phyloP scores from a whole-genome alignment of 1,140 invertebrate species.

The Arctopsyche grandis region DNA sequence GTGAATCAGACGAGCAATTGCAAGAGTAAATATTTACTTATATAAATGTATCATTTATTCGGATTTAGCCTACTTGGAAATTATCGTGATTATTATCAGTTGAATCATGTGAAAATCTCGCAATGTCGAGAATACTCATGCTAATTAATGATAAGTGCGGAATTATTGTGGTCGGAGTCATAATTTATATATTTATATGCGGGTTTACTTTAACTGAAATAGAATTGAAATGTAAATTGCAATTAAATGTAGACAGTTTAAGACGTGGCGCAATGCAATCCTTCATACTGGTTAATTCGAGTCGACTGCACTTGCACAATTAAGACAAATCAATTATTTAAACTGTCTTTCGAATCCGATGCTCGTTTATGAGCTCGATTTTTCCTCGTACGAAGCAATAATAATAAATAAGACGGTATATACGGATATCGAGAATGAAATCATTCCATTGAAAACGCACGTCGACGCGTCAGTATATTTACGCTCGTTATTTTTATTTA shows the following conservation, averaged over 20 bases:
- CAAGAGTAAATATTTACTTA: too few species aligned
- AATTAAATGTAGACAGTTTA: not conserved
- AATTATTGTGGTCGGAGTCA: too few species aligned
- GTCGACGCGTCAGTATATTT: not conserved
- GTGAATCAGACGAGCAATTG: too few species aligned
- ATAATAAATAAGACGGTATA: not conserved
- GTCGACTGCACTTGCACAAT: conserved; percentile 1
- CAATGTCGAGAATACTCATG: too few species aligned
- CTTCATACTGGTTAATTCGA: not conserved
- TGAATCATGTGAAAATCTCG: too few species aligned
- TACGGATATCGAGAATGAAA: not conserved
- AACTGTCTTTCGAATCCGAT: not conserved
- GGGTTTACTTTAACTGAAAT: too few species aligned
- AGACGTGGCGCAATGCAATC: not conserved
- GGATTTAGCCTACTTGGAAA: too few species aligned
- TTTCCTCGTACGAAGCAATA: not conserved
- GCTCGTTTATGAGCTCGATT: not conserved
- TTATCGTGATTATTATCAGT: too few species aligned
- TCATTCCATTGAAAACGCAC: not conserved
- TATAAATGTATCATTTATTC: too few species aligned
- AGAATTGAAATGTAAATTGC: not conserved
- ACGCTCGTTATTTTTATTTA: too few species aligned
- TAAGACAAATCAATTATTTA: conserved; percentile 4
- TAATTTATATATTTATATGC: too few species aligned
- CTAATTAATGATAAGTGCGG: too few species aligned